A percentile compares a stretch with the other conserved stretches of the same genome.
Evolutionary conservation across 2,888 invertebrate genomes (phyloP).

Genomic region (Candidula unifasciata): DNA sequence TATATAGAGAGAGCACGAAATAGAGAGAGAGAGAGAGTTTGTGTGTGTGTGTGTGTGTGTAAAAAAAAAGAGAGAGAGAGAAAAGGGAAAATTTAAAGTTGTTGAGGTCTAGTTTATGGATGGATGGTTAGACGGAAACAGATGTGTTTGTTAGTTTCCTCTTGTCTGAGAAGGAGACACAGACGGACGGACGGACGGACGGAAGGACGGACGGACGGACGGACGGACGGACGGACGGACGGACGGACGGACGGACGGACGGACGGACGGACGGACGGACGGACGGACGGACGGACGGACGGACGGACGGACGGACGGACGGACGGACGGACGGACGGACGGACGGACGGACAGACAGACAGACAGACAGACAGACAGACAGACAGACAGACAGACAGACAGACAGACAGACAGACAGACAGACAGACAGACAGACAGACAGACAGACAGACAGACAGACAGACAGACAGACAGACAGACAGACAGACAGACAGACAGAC

Average conservation of each 20-base stretch:
- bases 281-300: background rate
- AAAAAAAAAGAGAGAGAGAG: too few species aligned
- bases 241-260: conserved; percentile 20
- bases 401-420: conserved; percentile 20
- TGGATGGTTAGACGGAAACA: too few species aligned
- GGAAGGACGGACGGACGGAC: conserved; percentile 15
- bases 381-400: conserved; percentile 34
- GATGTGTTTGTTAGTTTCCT: too few species aligned
- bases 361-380: conserved; percentile 35
- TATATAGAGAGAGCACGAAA: too few species aligned
- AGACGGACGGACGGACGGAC: background rate
- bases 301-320: background rate
- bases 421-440: conserved; percentile 27
- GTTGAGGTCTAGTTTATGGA: too few species aligned
- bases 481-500: conserved; percentile 15
- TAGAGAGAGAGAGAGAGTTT: too few species aligned
- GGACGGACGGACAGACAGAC: too few species aligned
- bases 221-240: conserved; percentile 19
- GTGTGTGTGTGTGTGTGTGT: too few species aligned
- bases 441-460: conserved; percentile 12
- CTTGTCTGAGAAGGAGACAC: too few species aligned
- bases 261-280: conserved; percentile 4
- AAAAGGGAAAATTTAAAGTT: too few species aligned
- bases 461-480: conserved; percentile 13
- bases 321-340: conserved; percentile 8